Conservation (phyloP, 2,113 vertebrate species). For the Actenoides hombroni region DNA sequence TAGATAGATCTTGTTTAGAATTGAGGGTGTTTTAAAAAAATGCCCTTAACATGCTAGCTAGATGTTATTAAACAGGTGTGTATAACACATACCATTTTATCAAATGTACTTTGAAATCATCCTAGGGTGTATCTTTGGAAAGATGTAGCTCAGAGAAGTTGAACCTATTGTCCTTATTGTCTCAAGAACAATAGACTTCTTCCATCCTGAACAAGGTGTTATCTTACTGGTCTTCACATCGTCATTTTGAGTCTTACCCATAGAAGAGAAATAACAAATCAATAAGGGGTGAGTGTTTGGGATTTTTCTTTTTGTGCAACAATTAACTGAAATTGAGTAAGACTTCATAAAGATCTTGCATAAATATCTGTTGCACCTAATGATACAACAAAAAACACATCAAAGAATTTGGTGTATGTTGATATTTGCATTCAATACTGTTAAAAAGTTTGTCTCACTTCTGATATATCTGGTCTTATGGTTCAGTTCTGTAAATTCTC, state of each 20-base stretch:
- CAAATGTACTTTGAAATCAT: neutral
- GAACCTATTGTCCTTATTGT: neutral
- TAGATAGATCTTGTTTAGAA: neutral
- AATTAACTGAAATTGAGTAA: neutral
- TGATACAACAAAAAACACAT: neutral
- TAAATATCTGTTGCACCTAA: neutral
- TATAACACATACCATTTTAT: neutral
- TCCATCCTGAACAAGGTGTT: neutral
- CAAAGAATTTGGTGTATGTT: neutral
- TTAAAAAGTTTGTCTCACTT: neutral
- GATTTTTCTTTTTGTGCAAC: neutral
- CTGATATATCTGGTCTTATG: no score
- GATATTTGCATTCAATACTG: neutral
- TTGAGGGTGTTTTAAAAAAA: neutral
- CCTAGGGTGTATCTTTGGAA: neutral
- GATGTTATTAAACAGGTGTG: neutral
- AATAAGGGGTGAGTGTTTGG: fast-evolving
- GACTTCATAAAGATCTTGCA: neutral
- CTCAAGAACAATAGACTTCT: neutral
- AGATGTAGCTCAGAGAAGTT: neutral
- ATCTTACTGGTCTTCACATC: neutral
- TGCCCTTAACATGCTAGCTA: neutral
- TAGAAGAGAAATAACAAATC: neutral
- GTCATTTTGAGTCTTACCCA: neutral
- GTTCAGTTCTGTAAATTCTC: neutral